Base-by-base conservation (phyloP, 2,888 invertebrate species). In the Xanthorhoe designata region DNA sequence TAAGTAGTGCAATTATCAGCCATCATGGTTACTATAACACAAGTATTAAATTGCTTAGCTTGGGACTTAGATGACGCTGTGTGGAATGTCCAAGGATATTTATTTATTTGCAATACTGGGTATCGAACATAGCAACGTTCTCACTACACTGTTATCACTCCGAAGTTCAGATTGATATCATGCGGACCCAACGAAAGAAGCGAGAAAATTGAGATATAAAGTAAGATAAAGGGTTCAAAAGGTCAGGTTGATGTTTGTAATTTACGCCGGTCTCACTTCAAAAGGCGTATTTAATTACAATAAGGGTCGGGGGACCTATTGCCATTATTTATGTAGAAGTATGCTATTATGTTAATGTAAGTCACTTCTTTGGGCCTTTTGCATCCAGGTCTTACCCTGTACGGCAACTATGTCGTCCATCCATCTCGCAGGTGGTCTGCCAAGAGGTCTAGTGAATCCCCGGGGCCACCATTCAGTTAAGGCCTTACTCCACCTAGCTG, bases 141-240 rank as follows among this genome's bases (percentile, higher is more conserved):
- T 13, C 9, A 51, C 17, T 56, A 6, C 0, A 17, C 10, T 45
- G 18, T 56, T 51, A 15, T n/a, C 8, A 54, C 50, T 59, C 35
- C 29, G 4, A 6, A 49, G 9, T 42, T 50, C 64, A 59, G 64
- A 87, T 88, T 86, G 82, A 84, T 88, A 88, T 86, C 87, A 70
- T 57, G 42, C 51, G 49, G 53, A 64, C 59, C 61, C 66, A 50
- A 63, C 64, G 62, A 72, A 73, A 83, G 83, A 84, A 80, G 78
- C 74, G 82, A 81, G 68, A 58, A 84, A 88, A 90, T 85, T 85
- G 85, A 84, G 88, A 86, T 85, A 90, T 88, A 88, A 88, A 88
- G 76, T 67, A 76, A 85, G 80, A 86, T 82, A 85, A 82, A 82
- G 77, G 74, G 73, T 75, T 71, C 68, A 73, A 72, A 76, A 78